Evolutionary conservation across 2,113 vertebrate genomes (phyloP), one percentile per base, ranked within the genome.

Genomic region (Melanocharis versteri): DNA sequence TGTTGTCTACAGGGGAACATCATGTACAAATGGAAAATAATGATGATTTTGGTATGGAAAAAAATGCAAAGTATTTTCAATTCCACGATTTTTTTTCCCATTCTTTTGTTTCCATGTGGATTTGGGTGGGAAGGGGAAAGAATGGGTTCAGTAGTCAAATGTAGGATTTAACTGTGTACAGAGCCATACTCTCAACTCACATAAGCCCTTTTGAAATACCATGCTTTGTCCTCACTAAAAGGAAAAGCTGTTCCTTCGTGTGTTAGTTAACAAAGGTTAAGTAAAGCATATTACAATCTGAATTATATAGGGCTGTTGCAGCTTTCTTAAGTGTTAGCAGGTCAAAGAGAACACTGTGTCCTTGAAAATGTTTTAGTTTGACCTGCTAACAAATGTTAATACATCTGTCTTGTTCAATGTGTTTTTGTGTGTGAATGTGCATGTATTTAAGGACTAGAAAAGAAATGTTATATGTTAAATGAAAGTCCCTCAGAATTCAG

Each of bases 221-320:
- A 10, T 44, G 42, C 85, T 94, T 96, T 97, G 96, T 96, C 90
- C 90, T 83, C 28, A 47, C 51, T 88, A 68, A 93, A 94, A 94
- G 44, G 66, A 88, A 93, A 96, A 94, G 83, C 82, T 94, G 85
- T 96, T 95, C 56, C 92, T 93, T 96, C 90, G 83, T 83, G 93
- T 79, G 56, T 88, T 90, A 75, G 47, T 91, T 96, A 94, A 94
- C 92, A 97, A 91, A 95, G 93, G 88, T 95, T 94, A 94, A 96
- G 86, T 92, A 97, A 95, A 97, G 89, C 91, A 92, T 97, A 86
- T 95, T 96, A 90, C 76, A 92, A 45, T 92, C 56, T 94, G 79
- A 90, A 90, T 95, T 95, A 92, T 70, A 78, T 30, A 66, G 65
- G 75, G 68, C 92, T 66, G 64, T 78, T 93, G 75, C 71, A 96